phyloP scores from a whole-genome alignment of 2,113 vertebrate species.

The Hyperopisus bebe region DNA sequence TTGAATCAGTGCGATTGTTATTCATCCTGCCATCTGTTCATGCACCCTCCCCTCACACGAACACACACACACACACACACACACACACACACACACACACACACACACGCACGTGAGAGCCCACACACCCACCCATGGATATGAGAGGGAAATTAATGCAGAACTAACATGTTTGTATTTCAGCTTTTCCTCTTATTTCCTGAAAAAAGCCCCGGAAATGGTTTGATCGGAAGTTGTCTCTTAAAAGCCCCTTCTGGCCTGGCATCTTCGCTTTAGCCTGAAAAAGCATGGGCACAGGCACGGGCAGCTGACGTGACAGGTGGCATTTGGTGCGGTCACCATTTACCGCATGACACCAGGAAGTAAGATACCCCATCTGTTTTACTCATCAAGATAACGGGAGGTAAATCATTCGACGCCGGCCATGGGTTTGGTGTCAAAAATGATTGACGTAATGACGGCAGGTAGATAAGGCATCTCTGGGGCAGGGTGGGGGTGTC shows the following conservation, averaged over 20 bases:
- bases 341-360: neutral
- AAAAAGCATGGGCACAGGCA: neutral
- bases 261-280: neutral
- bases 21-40: constrained; percentile 2
- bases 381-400: neutral
- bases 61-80: neutral
- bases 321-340: neutral
- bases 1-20: neutral
- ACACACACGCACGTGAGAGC: neutral
- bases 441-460: neutral
- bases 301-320: neutral
- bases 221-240: neutral
- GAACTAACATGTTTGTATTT: neutral
- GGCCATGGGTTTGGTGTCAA: neutral
- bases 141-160: neutral
- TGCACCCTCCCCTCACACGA: neutral
- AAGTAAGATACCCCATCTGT: neutral
- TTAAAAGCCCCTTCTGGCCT: neutral
- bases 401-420: neutral
- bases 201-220: neutral
- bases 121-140: neutral
- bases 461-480: neutral
- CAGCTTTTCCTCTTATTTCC: neutral
- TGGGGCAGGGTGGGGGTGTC: neutral
- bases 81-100: neutral